phyloP scores from a whole-genome alignment of 2,888 invertebrate species.

The Drosophila rubida region DNA sequence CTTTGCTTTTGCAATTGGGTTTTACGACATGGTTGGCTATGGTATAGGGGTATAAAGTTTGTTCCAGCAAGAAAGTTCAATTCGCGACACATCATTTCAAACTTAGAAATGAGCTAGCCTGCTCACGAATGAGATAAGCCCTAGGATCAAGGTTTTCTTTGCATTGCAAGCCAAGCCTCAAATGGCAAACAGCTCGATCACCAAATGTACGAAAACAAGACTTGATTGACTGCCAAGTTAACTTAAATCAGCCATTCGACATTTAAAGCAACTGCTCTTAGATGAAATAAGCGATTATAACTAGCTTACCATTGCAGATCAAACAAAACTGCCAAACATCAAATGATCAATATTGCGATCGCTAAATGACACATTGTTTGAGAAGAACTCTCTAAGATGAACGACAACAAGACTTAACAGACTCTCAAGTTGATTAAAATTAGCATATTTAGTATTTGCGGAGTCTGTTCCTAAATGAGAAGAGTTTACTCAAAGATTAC shows the following conservation, averaged over 20 bases:
- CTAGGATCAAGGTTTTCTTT: neutral
- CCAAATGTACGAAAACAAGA: no score
- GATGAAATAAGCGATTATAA: no score
- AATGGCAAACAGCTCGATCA: no score
- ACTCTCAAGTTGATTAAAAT: neutral
- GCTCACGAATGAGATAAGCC: conserved; percentile 4
- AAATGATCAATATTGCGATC: neutral
- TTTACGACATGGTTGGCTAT: conserved; percentile 31
- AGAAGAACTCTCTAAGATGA: neutral
- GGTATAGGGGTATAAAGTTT: conserved; percentile 16
- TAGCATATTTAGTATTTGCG: no score
- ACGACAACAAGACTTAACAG: neutral
- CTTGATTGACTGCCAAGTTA: no score
- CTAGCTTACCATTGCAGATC: no score
- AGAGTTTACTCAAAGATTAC: no score
- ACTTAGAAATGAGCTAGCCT: conserved; percentile 21
- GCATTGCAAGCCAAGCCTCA: neutral
- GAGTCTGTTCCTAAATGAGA: no score
- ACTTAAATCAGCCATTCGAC: no score
- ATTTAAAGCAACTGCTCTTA: no score
- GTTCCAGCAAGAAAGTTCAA: conserved; percentile 16
- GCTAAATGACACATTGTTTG: neutral
- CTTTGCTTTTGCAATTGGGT: conserved; percentile 42
- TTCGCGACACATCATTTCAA: conserved; percentile 10
- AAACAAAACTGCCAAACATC: no score